Percentiles rank a stretch among this genome's conserved stretches.
These are phyloP conservation scores for Dinocampus coccinellae DNA, from an alignment of 2,888 invertebrate genomes.

Conservation along the genomic window DNA sequence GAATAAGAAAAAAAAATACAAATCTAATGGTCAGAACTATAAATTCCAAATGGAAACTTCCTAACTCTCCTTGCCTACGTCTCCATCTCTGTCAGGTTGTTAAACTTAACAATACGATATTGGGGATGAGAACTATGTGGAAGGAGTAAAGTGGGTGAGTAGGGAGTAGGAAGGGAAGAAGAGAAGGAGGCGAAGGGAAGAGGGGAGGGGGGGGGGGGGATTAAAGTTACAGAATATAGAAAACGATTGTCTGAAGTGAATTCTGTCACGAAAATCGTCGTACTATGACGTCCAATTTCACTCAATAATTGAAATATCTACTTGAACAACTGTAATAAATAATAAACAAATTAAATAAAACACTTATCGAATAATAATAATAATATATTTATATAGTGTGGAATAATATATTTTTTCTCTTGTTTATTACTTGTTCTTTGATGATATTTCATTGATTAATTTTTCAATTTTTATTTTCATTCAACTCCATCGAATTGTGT, in stretches of 20 bases:
- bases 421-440: too few species aligned
- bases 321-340: neutral
- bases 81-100: neutral
- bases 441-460: too few species aligned
- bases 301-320: neutral
- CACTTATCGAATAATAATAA: neutral
- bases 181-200: too few species aligned
- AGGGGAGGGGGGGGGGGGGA: too few species aligned
- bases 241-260: neutral
- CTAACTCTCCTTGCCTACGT: neutral
- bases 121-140: too few species aligned
- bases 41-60: neutral
- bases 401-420: too few species aligned
- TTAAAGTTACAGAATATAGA: neutral
- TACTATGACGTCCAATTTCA: neutral
- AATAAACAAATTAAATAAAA: too few species aligned
- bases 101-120: neutral
- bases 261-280: neutral
- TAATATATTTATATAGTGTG: too few species aligned
- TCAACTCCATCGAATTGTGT: too few species aligned
- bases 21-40: neutral
- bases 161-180: too few species aligned
- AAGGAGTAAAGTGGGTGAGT: too few species aligned
- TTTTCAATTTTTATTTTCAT: too few species aligned
- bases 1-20: neutral